Evolutionary conservation across 2,797 vertebrate species (phyloP).

Genomic region (Acridotheres tristis): DNA sequence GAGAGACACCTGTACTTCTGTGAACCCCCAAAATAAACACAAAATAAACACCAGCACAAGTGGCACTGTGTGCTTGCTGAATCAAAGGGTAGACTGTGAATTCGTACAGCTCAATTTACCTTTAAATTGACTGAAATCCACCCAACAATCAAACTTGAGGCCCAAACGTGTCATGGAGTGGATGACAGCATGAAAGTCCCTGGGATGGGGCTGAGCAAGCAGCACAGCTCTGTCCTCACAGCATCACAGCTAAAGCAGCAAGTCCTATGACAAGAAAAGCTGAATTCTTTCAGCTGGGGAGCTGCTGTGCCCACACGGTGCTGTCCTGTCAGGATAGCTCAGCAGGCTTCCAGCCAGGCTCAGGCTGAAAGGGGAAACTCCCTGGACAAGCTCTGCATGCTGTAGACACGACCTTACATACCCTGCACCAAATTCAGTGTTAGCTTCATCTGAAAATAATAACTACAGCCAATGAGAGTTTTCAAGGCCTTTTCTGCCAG

Average conservation of each 20-base stretch:
- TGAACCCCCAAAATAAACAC: not conserved
- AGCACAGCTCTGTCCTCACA: not conserved
- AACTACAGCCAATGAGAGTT: not conserved
- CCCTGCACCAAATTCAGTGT: not conserved
- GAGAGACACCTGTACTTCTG: not conserved
- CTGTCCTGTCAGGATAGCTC: not conserved
- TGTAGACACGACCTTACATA: not conserved
- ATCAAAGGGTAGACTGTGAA: not conserved
- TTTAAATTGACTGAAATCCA: not conserved
- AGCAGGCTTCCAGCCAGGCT: not conserved
- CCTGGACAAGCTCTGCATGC: rapidly evolving
- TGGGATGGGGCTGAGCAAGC: not conserved
- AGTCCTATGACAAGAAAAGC: not conserved
- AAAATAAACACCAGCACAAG: not conserved
- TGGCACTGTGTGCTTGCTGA: not conserved
- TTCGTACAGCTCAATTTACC: not conserved
- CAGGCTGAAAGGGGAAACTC: not conserved
- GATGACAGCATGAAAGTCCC: not conserved
- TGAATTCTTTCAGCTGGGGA: not conserved
- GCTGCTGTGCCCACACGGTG: not conserved
- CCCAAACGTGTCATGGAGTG: rapidly evolving
- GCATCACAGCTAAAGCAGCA: not conserved
- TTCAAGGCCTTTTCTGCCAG: not conserved
- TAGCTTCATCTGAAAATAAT: not conserved
- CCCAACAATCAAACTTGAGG: not conserved